These are phyloP conservation scores for Podarcis raffonei DNA, from an alignment of 2,113 vertebrate species.

Conservation along the genomic window DNA sequence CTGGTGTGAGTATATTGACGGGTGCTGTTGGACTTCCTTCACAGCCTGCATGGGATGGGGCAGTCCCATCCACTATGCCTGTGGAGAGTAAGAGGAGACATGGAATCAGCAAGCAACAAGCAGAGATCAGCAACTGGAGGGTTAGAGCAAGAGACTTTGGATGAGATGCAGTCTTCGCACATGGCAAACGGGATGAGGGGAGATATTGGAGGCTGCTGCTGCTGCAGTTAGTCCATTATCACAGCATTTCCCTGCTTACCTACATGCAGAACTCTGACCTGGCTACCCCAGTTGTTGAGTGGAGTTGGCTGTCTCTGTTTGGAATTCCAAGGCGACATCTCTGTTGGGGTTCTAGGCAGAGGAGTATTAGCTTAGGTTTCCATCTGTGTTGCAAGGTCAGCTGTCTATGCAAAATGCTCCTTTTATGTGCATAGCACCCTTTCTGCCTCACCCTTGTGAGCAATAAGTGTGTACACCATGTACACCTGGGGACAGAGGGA, in stretches of 20 bases:
- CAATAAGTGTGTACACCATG: no score
- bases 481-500: no score
- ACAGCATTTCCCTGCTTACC: neutral
- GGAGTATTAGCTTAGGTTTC: neutral
- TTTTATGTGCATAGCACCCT: no score
- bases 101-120: neutral
- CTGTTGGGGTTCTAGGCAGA: neutral
- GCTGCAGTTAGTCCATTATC: neutral
- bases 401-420: no score
- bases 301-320: neutral
- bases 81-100: neutral
- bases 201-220: neutral
- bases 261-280: neutral
- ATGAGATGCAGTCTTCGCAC: no score
- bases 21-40: neutral
- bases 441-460: no score
- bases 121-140: neutral
- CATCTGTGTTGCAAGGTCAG: neutral
- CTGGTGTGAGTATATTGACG: neutral
- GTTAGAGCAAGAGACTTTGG: neutral
- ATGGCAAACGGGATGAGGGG: neutral
- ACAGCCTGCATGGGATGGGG: neutral
- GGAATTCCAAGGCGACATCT: neutral
- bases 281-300: neutral
- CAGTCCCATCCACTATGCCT: neutral